These are phyloP conservation scores for Pomatostomus ruficeps DNA, from an alignment of 2,113 vertebrate genomes.

Conservation along the genomic window DNA sequence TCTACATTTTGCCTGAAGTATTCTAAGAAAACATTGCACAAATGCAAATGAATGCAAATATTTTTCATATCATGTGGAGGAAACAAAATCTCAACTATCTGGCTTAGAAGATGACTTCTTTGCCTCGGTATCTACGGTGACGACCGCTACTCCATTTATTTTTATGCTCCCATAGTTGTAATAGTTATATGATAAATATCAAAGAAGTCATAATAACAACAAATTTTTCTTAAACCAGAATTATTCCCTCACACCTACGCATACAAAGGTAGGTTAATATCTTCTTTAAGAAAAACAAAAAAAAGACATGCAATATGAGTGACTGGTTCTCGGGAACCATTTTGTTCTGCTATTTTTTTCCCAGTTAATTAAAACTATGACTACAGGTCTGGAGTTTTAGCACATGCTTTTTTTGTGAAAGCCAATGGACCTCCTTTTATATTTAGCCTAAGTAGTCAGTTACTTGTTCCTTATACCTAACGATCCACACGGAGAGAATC, in stretches of 20 bases:
- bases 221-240: background rate
- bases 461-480: background rate
- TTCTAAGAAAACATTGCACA: background rate
- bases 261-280: background rate
- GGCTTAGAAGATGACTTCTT: background rate
- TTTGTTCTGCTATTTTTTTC: background rate
- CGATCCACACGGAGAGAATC: background rate
- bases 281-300: background rate
- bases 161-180: background rate
- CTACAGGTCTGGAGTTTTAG: background rate
- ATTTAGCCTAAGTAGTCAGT: background rate
- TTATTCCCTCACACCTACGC: background rate
- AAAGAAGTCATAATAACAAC: background rate
- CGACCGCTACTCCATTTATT: background rate
- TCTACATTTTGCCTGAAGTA: background rate
- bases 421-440: background rate
- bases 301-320: background rate
- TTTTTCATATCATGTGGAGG: background rate
- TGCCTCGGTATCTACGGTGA: background rate
- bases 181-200: background rate
- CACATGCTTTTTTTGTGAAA: background rate
- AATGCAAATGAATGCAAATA: background rate
- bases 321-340: background rate
- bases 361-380: background rate
- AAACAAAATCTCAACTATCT: background rate